Base-by-base conservation (phyloP, 2,888 invertebrate species). In the Melanotus villosus region DNA sequence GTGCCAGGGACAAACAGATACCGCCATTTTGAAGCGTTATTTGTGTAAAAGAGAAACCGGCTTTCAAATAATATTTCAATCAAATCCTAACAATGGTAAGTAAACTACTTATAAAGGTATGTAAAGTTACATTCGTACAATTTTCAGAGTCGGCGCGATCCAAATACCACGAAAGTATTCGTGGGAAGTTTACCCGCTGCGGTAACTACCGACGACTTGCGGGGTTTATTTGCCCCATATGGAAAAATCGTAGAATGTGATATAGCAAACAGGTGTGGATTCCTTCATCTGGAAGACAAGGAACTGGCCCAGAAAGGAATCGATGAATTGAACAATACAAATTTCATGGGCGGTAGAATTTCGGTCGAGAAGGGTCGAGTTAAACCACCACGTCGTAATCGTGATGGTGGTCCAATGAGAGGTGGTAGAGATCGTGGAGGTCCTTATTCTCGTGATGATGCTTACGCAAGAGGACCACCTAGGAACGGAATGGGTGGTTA, bases 161-260 rank as follows among this genome's bases (percentile, higher is more conserved):
- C 76, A 54, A 83, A 81, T 30, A 81, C 83, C 45, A 85, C 84
- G 36, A 96, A 96, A 86, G 93, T 98, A 77, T 98, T 98, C 88
- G 95, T 98, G 80, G 97, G 97, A 74, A 95, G 96, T 85, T 86
- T 97, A 82, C 94, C 95, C 66, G 92, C 93, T 78, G 92, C 93
- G 78, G 94, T 95, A 75, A 92, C 93, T 79, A 91, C 92, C 63
- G 92, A 94, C 78, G 96, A 96, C 79, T 87, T 97, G 47, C 88
- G 93, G 50, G 90, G 90, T 74, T 86, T 97, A 56, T 97, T 98
- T 86, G 91, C 93, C 76, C 91, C 93, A 59, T 96, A 92, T 84
- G 97, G 97, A 47, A 89, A 89, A 64, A 97, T 98, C 4, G 93
- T 93, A 14, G 97, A 98, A 85, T 97, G 97, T 84, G 97, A 97